Conservation (phyloP, 2,888 invertebrate genomes). For the Coelinius sp. region DNA sequence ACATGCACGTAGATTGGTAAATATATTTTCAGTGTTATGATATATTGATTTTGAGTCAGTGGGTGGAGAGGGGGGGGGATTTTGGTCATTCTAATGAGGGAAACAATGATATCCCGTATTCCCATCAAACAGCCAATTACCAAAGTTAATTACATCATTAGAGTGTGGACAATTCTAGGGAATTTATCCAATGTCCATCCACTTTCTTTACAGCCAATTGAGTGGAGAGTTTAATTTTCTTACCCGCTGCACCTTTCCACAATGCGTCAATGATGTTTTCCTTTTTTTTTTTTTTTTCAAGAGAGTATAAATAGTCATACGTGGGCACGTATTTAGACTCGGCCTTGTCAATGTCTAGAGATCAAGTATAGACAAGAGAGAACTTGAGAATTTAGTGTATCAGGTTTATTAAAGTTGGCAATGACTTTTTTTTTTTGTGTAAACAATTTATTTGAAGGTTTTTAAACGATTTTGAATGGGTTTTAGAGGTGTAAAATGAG, state of each 20-base stretch:
- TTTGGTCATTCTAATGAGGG: background rate
- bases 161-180: background rate
- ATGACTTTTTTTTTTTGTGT: slow-evolving; percentile 29
- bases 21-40: background rate
- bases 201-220: background rate
- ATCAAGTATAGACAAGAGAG: background rate
- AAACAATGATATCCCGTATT: background rate
- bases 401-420: background rate
- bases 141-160: slow-evolving; percentile 6
- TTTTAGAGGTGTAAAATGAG: no score
- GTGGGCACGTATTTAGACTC: slow-evolving; percentile 32
- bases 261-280: background rate
- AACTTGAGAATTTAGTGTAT: slow-evolving; percentile 24
- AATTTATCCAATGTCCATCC: background rate
- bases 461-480: no score
- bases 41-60: background rate
- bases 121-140: slow-evolving; percentile 4
- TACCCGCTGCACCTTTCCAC: slow-evolving; percentile 21
- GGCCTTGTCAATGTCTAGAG: slow-evolving; percentile 43
- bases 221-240: background rate
- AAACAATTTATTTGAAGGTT: background rate
- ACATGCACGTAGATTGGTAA: background rate
- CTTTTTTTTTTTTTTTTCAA: background rate
- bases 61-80: background rate
- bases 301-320: slow-evolving; percentile 36